Evolutionary conservation across 2,113 vertebrate species (phyloP).

Genomic region (Nothobranchius furzeri): DNA sequence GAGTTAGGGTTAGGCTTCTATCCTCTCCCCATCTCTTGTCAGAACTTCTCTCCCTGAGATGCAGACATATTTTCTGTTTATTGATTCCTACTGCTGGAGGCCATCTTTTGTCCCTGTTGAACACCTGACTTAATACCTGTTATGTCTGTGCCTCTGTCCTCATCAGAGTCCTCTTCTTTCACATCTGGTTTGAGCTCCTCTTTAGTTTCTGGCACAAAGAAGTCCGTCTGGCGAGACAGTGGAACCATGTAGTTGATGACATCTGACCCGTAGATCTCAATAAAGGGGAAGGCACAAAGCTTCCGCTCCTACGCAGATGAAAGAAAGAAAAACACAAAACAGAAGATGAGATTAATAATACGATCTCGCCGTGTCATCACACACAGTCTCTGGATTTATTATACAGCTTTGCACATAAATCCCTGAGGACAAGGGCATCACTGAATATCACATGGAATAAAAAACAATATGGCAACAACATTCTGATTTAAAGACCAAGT

Average conservation of each 20-base stretch:
- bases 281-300: constrained; percentile 87
- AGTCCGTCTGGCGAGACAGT: constrained; percentile 89
- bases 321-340: constrained; percentile 10
- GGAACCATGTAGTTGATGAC: constrained; percentile 92
- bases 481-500: not conserved
- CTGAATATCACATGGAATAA: not conserved
- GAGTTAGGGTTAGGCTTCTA: not conserved
- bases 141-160: constrained; percentile 83
- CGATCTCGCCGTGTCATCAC: too few relatives aligned
- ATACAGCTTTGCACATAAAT: not conserved
- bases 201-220: constrained; percentile 93
- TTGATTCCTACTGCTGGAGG: not conserved
- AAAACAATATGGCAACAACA: not conserved
- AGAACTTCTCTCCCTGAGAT: not conserved
- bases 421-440: not conserved
- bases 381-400: not conserved
- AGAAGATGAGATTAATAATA: constrained; percentile 2
- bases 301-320: constrained; percentile 84
- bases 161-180: constrained; percentile 78
- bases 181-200: constrained; percentile 81
- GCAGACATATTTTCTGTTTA: not conserved
- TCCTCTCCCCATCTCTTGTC: not conserved
- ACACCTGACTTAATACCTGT: constrained; percentile 78
- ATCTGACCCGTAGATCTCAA: constrained; percentile 89
- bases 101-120: constrained; percentile 3